Conservation (phyloP, 2,113 vertebrate species). For the Ramphastos sulfuratus region DNA sequence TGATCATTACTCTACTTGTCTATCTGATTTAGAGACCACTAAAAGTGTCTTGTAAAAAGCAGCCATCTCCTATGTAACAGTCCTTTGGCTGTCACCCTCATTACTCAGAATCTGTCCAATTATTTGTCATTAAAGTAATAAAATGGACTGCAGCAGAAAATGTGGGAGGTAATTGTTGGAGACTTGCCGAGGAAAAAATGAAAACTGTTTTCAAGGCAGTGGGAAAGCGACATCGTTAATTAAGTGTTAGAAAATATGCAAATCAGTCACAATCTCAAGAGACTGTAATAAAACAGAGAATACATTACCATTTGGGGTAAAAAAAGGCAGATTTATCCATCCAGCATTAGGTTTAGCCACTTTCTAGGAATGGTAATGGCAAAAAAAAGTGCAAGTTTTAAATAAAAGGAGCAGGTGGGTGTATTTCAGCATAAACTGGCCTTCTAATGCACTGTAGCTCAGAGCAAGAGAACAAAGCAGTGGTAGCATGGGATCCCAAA, state of each 20-base stretch:
- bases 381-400: not conserved
- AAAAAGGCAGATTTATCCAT: constrained; percentile 55
- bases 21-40: constrained; percentile 87
- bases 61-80: constrained; percentile 79
- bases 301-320: constrained; percentile 74
- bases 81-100: constrained; percentile 83
- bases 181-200: constrained; percentile 76
- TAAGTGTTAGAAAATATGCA: constrained; percentile 84
- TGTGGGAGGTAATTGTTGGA: constrained; percentile 83
- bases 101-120: constrained; percentile 89
- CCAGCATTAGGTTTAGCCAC: constrained; percentile 47
- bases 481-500: not conserved
- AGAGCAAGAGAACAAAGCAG: not conserved
- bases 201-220: constrained; percentile 81
- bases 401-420: not conserved
- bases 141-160: constrained; percentile 81
- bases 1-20: constrained; percentile 87
- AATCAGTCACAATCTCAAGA: constrained; percentile 76
- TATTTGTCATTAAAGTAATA: constrained; percentile 91
- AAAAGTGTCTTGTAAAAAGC: constrained; percentile 85
- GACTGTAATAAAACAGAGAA: constrained; percentile 79
- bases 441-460: not conserved
- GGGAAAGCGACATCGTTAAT: constrained; percentile 84
- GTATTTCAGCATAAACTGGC: not conserved
- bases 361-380: constrained; percentile 31